Conservation (phyloP, 2,797 vertebrate genomes). For the Chaunax sp. region DNA sequence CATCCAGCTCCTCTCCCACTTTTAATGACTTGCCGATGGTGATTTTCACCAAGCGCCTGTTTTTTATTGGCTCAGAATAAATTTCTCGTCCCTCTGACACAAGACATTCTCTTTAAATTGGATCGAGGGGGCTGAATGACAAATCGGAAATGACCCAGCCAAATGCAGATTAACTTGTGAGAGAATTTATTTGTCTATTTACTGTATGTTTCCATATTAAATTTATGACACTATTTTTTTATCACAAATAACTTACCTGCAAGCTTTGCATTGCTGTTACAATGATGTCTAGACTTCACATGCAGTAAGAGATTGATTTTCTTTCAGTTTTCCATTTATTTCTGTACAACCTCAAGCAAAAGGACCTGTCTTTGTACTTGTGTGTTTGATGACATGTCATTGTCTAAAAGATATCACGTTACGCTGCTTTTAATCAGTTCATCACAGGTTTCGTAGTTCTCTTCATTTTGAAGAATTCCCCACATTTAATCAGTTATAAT, state of each 20-base stretch:
- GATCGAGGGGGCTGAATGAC: slow-evolving; percentile 71
- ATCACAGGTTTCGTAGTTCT: slow-evolving; percentile 10
- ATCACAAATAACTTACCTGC: slow-evolving; percentile 61
- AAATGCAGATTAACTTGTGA: slow-evolving; percentile 71
- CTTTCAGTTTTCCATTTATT: slow-evolving; percentile 46
- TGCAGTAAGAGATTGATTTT: slow-evolving; percentile 58
- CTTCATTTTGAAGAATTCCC: not conserved
- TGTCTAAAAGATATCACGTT: slow-evolving; percentile 37
- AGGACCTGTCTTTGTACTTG: slow-evolving; percentile 12
- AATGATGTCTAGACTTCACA: slow-evolving; percentile 42
- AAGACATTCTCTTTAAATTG: slow-evolving; percentile 74
- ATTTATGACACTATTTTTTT: slow-evolving; percentile 56
- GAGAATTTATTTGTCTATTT: slow-evolving; percentile 69
- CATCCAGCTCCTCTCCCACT: slow-evolving; percentile 67
- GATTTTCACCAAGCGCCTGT: slow-evolving; percentile 69
- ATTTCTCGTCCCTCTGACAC: slow-evolving; percentile 68
- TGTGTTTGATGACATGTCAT: slow-evolving; percentile 17
- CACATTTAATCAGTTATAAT: slow-evolving; percentile 8
- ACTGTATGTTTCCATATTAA: slow-evolving; percentile 62
- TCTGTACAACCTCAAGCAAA: slow-evolving; percentile 26
- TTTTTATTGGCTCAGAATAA: slow-evolving; percentile 76
- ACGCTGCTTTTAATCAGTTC: slow-evolving; percentile 3
- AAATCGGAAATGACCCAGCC: slow-evolving; percentile 67
- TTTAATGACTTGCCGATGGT: slow-evolving; percentile 81
- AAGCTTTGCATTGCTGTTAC: slow-evolving; percentile 40